Evolutionary conservation across 2,888 invertebrate genomes (phyloP).

Genomic region (Microplitis deprimator): DNA sequence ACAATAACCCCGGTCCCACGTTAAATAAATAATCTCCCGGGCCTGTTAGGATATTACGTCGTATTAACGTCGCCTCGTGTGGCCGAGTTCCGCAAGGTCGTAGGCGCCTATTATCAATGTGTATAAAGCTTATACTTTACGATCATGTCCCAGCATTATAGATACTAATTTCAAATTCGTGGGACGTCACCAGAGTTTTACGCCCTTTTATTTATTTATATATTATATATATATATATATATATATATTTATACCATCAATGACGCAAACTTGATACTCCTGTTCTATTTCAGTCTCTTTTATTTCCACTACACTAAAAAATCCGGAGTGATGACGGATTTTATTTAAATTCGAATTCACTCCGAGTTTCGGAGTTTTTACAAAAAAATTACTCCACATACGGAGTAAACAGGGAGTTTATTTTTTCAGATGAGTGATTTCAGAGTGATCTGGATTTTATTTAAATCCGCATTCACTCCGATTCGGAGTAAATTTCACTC

Average conservation of each 20-base stretch:
- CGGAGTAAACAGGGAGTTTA: too few relatives aligned
- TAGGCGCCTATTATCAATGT: slow-evolving; percentile 59
- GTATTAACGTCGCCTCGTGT: slow-evolving; percentile 31
- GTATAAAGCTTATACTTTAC: slow-evolving; percentile 59
- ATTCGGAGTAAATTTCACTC: too few relatives aligned
- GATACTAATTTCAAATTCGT: slow-evolving; percentile 57
- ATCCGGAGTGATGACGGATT: too few relatives aligned
- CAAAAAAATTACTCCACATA: too few relatives aligned
- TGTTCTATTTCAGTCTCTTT: too few relatives aligned
- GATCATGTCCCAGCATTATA: slow-evolving; percentile 48
- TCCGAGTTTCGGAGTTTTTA: too few relatives aligned
- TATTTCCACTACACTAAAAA: too few relatives aligned
- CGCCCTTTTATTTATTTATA: slow-evolving; percentile 16
- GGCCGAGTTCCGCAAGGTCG: slow-evolving; percentile 47
- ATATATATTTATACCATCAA: background rate
- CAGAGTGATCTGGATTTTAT: too few relatives aligned
- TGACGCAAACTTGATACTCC: background rate
- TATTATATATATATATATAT: background rate
- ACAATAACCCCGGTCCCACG: slow-evolving; percentile 3
- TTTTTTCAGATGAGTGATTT: too few relatives aligned
- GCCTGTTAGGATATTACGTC: slow-evolving; percentile 41
- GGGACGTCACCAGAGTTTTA: slow-evolving; percentile 29
- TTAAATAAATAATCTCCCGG: slow-evolving; percentile 43
- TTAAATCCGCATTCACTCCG: too few relatives aligned
- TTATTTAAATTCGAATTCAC: too few relatives aligned